Percentiles rank a stretch among this genome's conserved stretches.
Conservation (phyloP, 2,888 invertebrate genomes). For the Chaetogeoica ovagalla region DNA sequence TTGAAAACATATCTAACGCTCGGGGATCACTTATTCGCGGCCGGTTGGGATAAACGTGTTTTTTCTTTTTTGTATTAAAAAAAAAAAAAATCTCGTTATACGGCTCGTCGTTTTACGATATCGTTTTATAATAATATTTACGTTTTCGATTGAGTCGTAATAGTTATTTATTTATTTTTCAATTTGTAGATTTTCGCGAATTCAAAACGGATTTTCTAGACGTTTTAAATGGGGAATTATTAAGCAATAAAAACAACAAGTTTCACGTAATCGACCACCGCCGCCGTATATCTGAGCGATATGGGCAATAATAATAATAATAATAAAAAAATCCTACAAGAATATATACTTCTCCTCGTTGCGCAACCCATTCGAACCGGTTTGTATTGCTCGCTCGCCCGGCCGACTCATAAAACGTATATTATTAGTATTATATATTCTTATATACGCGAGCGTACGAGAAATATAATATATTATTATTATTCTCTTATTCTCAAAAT, state of each 20-base stretch:
- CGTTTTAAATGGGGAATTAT: constrained; percentile 41
- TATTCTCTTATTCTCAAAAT: constrained; percentile 8
- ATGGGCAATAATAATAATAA: constrained; percentile 40
- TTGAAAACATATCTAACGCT: too few relatives aligned
- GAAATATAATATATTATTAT: background rate
- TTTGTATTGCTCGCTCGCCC: constrained; percentile 5
- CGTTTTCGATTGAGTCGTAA: too few relatives aligned
- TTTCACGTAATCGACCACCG: constrained; percentile 25
- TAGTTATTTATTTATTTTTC: background rate
- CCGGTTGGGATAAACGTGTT: too few relatives aligned
- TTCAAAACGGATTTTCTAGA: constrained; percentile 5
- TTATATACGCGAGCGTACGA: background rate
- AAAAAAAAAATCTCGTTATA: too few relatives aligned
- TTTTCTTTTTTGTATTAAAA: too few relatives aligned
- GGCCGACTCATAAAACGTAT: constrained; percentile 22
- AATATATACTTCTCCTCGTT: constrained; percentile 23
- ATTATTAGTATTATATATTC: background rate
- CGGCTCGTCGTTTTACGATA: too few relatives aligned
- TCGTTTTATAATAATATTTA: too few relatives aligned
- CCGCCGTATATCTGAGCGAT: background rate
- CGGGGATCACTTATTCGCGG: too few relatives aligned
- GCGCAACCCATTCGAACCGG: constrained; percentile 47
- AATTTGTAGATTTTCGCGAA: background rate
- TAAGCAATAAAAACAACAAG: constrained; percentile 44
- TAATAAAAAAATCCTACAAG: constrained; percentile 9